Conservation (phyloP, 2,113 vertebrate genomes). For the Muscicapa adusta region DNA sequence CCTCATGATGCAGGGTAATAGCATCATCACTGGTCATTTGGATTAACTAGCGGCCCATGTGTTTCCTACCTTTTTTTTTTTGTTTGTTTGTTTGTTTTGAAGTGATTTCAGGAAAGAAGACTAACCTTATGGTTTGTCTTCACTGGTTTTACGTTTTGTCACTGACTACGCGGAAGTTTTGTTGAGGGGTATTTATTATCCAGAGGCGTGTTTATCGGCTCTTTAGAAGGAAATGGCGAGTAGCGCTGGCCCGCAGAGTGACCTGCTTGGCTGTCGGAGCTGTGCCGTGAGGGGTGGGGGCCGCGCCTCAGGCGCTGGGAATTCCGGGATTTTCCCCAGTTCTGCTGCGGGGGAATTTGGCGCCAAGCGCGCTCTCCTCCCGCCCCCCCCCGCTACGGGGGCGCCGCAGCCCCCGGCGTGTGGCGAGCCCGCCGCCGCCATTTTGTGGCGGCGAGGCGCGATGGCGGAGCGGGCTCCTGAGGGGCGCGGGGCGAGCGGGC, state of each 20-base stretch:
- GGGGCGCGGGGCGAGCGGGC: fast-evolving
- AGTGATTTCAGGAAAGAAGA: not conserved
- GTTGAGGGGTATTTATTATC: not conserved
- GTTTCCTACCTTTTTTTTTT: not conserved
- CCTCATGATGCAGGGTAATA: not conserved
- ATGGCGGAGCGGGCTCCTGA: fast-evolving
- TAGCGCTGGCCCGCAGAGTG: fast-evolving
- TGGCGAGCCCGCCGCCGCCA: fast-evolving
- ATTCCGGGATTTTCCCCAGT: fast-evolving
- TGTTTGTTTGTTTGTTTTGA: too few relatives aligned
- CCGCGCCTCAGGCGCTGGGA: fast-evolving
- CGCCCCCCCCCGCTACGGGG: fast-evolving
- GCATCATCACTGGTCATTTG: not conserved
- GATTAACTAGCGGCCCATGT: not conserved
- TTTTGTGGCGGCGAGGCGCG: fast-evolving
- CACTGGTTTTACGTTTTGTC: not conserved
- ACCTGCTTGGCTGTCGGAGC: not conserved
- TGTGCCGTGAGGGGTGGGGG: too few relatives aligned
- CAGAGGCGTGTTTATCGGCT: fast-evolving
- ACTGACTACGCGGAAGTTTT: not conserved
- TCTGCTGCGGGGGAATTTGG: fast-evolving
- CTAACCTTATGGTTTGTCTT: not conserved
- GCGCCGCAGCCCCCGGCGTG: fast-evolving
- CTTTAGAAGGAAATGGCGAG: not conserved
- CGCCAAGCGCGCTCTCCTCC: fast-evolving